Base-by-base conservation (phyloP, 2,888 invertebrate species). In the Pheosia gnoma region DNA sequence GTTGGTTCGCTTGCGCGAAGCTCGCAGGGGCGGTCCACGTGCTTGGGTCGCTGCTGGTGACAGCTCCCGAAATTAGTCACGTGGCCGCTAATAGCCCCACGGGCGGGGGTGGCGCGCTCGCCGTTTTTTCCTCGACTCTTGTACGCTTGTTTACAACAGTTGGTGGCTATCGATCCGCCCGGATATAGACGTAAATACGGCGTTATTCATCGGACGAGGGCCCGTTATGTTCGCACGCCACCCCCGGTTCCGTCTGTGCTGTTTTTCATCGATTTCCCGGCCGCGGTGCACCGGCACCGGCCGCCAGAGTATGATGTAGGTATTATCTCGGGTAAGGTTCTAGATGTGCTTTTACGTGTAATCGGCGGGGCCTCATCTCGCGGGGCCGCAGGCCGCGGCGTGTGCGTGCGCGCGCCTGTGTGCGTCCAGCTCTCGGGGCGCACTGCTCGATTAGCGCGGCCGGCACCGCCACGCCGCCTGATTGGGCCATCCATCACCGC, bases 401-500 rank as follows among this genome's bases (percentile, higher is more conserved):
- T 78, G 80, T 82, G 86, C 85, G 89, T 84, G 86, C 79, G 63
- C 71, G 79, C 81, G 86, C 81, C 82, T 84, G 87, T 87, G 90
- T 87, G 89, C 82, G 87, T 83, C 83, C 81, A 83, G 81, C 81
- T 85, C 85, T 82, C 89, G 84, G 86, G 87, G 87, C 90, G 86
- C 89, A 88, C 83, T 86, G 90, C 88, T 89, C 90, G 90, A 90
- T 89, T 92, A 91, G 91, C 89, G 88, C 88, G 90, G 86, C 88
- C 85, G 86, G 87, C 83, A 86, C 89, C 89, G 89, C 87, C 90
- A 83, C 88, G 91, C 90, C 89, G 92, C 91, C 91, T 89, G 91
- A 92, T 92, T 93, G 90, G 94, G 93, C 94, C 94, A 94, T 94
- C 94, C 94, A 94, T 94, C 94, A 93, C 86, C 76, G 74, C 77